phyloP scores from a whole-genome alignment of 2,797 vertebrate genomes.

The Microchirus variegatus region DNA sequence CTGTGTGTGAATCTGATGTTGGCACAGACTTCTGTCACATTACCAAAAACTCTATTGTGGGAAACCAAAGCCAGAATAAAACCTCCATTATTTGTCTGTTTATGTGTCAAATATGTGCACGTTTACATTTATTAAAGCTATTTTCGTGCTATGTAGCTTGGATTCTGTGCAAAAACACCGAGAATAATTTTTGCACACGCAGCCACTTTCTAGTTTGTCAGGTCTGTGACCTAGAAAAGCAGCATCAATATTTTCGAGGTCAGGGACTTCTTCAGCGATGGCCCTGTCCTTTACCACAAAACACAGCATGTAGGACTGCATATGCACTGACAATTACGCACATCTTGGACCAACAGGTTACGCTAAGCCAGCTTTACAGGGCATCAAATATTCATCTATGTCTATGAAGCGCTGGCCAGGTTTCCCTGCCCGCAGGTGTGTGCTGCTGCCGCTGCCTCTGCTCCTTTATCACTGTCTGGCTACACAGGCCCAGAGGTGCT shows the following conservation, averaged over 20 bases:
- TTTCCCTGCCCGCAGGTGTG: slow-evolving; percentile 46
- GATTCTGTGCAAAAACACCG: slow-evolving; percentile 37
- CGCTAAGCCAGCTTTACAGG: slow-evolving; percentile 52
- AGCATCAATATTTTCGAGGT: slow-evolving; percentile 38
- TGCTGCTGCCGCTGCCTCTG: slow-evolving; percentile 7
- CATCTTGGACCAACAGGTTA: slow-evolving; percentile 36
- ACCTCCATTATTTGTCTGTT: not conserved
- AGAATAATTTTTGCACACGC: slow-evolving; percentile 30
- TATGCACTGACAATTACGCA: not conserved
- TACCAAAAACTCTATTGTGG: slow-evolving; percentile 11
- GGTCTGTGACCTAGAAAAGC: slow-evolving; percentile 56
- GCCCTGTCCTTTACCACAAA: not conserved
- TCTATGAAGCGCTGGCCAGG: slow-evolving; percentile 55
- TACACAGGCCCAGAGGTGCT: slow-evolving; percentile 24
- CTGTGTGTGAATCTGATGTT: slow-evolving; percentile 52
- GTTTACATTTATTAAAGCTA: slow-evolving; percentile 6
- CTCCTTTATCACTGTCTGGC: slow-evolving; percentile 58
- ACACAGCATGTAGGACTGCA: not conserved
- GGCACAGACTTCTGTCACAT: slow-evolving; percentile 43
- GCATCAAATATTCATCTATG: slow-evolving; percentile 73
- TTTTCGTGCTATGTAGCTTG: slow-evolving; percentile 13
- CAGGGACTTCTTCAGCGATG: slow-evolving; percentile 36
- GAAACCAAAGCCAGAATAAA: slow-evolving; percentile 37
- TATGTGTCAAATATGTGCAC: not conserved
- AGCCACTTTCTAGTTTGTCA: slow-evolving; percentile 32